A percentile compares a stretch with the other conserved stretches of the same genome.
Conservation (phyloP, 2,888 invertebrate species). For the Dinocampus coccinellae region DNA sequence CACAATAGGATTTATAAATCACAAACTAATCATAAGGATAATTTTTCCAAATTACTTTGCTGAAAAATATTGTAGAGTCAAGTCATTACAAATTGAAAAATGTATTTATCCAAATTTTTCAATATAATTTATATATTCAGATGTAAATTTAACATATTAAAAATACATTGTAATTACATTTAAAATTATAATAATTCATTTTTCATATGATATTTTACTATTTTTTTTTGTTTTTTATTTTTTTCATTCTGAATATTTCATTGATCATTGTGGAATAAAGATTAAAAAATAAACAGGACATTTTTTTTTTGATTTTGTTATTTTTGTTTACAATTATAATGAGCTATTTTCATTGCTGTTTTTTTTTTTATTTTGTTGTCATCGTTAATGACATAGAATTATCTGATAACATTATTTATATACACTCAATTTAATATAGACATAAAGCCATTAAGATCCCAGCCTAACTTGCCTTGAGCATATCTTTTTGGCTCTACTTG, state of each 20-base stretch:
- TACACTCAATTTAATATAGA: slow-evolving; percentile 48
- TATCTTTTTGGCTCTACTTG: neutral
- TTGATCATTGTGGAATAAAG: neutral
- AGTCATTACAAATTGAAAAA: slow-evolving; percentile 19
- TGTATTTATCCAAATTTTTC: too few species aligned
- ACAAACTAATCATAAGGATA: neutral
- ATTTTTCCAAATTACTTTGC: neutral
- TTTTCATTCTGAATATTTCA: neutral
- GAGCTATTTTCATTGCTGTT: too few species aligned
- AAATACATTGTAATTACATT: too few species aligned
- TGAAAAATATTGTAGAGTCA: neutral
- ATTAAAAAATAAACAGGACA: neutral
- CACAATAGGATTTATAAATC: neutral
- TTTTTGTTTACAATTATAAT: slow-evolving; percentile 29
- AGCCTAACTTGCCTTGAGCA: neutral
- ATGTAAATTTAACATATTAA: too few species aligned
- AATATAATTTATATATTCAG: neutral
- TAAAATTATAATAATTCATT: too few species aligned
- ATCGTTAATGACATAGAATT: too few species aligned
- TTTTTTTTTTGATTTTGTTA: too few species aligned
- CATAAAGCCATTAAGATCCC: slow-evolving; percentile 54
- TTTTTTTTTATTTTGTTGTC: too few species aligned
- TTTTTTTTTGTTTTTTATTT: neutral
- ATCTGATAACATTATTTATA: neutral
- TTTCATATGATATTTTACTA: too few species aligned